Percentiles rank a stretch among this genome's conserved stretches.
These are phyloP conservation scores for Choristoneura rosaceana DNA, from an alignment of 2,888 invertebrate genomes.

Conservation along the genomic window DNA sequence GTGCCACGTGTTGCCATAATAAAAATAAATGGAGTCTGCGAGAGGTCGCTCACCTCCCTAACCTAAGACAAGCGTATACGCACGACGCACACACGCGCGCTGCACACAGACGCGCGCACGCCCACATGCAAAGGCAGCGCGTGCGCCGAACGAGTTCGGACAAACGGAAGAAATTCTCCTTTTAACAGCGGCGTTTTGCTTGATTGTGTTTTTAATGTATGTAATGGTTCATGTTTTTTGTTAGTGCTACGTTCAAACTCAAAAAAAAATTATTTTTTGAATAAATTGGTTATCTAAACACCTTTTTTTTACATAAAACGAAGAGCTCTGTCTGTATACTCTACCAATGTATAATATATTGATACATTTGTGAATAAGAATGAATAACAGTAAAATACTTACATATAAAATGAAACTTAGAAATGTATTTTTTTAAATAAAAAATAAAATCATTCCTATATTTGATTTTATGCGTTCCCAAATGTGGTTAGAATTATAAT, in stretches of 20 bases:
- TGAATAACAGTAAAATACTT: no score
- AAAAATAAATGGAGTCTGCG: constrained; percentile 83
- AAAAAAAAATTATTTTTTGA: no score
- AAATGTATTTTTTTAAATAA: no score
- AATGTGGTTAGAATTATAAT: no score
- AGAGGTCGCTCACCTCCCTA: constrained; percentile 85
- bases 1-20: constrained; percentile 81
- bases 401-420: no score
- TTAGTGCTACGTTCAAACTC: neutral
- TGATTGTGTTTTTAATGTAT: constrained; percentile 59
- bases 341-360: no score
- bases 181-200: constrained; percentile 72
- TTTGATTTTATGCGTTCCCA: no score
- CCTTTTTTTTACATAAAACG: no score
- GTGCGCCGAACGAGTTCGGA: constrained; percentile 83
- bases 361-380: no score
- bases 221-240: neutral
- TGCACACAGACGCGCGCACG: constrained; percentile 58
- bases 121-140: constrained; percentile 70
- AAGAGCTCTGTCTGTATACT: no score
- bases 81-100: constrained; percentile 58
- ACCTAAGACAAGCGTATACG: constrained; percentile 84
- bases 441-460: no score
- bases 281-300: no score
- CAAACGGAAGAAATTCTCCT: constrained; percentile 85